Conservation (phyloP, 2,113 vertebrate genomes). For the Crotalus helleri region DNA sequence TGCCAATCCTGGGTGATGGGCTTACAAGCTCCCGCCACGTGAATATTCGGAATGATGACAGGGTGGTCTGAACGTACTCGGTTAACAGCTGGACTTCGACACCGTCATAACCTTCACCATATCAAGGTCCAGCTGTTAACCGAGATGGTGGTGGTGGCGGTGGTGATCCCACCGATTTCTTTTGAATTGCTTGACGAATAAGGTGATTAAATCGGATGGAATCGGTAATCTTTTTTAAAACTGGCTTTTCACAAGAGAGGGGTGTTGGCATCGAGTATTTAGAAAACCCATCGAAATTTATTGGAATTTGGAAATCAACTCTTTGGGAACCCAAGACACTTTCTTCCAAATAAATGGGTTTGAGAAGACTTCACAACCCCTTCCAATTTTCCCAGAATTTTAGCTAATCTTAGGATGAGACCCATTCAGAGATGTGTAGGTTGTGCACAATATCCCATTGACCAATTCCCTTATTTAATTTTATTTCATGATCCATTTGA, state of each 20-base stretch:
- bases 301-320: not conserved
- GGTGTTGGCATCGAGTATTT: not conserved
- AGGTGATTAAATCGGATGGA: not conserved
- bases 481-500: no score
- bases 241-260: not conserved
- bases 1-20: not conserved
- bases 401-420: not conserved
- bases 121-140: not conserved
- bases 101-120: not conserved
- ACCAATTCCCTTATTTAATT: not conserved
- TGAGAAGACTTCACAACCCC: not conserved
- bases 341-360: not conserved
- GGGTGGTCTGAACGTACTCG: slow-evolving; percentile 16
- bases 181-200: not conserved
- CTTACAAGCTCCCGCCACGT: not conserved
- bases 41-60: not conserved
- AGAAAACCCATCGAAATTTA: not conserved
- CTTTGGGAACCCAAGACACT: not conserved
- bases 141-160: no score
- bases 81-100: not conserved
- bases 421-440: no score
- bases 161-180: no score
- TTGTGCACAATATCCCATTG: not conserved
- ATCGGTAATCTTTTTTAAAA: not conserved
- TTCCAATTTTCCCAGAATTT: not conserved